Base-by-base conservation (phyloP, 2,888 invertebrate genomes). In the Sycophila texana region DNA sequence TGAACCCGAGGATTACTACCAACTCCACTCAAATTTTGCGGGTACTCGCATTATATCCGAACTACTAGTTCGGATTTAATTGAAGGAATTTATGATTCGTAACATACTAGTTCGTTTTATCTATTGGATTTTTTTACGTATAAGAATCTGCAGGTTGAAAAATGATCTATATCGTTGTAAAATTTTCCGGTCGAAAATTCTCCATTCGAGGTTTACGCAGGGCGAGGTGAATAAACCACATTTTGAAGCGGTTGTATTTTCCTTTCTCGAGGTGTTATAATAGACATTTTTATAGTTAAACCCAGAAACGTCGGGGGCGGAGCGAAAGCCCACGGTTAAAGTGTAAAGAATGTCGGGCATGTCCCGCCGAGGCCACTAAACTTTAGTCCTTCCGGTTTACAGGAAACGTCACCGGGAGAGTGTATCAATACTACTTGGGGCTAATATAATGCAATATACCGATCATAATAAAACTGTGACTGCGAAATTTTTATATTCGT, bases 231-330 rank as follows among this genome's bases (percentile, higher is more conserved):
- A 74, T 78, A 78, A 73, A 78, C 30, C 65, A 57, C 68, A 61
- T 78, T 67, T 67, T 58, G 16, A 67, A 78, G 73, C n/a, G 47
- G 26, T 26, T 47, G 58, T 74, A 72, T 72, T 72, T 79, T 75
- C 30, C 67, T 63, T 66, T 55, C 75, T 58, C 49, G 39, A 49
- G 66, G 51, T 71, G 47, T 66, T 71, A 58, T 74, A 79, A 75
- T 79, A 30, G 75, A 79, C 79, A 72, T 70, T 75, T 79, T 75
- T 75, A 79, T 79, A 71, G 71, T 79, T 61, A 53, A 49, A 66
- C 53, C 73, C 49, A 65, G 77, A 77, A 66, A 66, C 49, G 18
- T 47, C 58, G 70, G 39, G 0, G 60, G 49, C 18, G 16, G 14
- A 1, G 71, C 58, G 53, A 47, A 57, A 53, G 49, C 65, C 71